Evolutionary conservation across 2,797 vertebrate genomes (phyloP), one percentile per base, ranked within the genome.

Genomic region (Calcarius lapponicus): DNA sequence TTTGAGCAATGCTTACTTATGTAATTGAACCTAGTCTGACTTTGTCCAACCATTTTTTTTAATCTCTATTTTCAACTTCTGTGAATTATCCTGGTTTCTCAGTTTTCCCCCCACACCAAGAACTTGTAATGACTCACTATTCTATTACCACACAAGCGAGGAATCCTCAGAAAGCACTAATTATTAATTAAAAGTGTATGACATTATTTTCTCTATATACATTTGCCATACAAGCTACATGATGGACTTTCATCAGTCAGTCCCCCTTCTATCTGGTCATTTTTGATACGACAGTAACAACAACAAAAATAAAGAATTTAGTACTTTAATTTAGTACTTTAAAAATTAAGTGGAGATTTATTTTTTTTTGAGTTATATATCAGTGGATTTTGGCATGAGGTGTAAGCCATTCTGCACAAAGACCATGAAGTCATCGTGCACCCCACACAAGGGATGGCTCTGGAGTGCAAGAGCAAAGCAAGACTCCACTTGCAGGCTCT

Each of bases 381-480:
- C 38, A 50, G 17, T 11, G 13, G 2, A 18, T 10, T 10, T 66
- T 29, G 25, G 21, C 9, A 19, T 9, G 72, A 80, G 32, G 43
- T 1, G 0, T 31, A 71, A 69, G 11, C 24, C 13, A 31, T 13
- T 54, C 50, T 11, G 3, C 29, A 45, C 29, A 60, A 28, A 80
- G 73, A 58, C 2, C 2, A 28, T 22, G 6, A 54, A 73, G 43
- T 31, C 54, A 67, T 6, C 0, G 0, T 0, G 14, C 50, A 72
- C 8, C 26, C 24, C 26, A 45, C 31, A 40, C 2, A 1, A 47
- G 28, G 16, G 26, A 40, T 36, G 32, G 18, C 42, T 89, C 56
- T 28, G 54, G 73, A 86, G 40, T 1, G 7, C 70, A 67, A 75
- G 42, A 88, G 58, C 34, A 57, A 42, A 3, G 10, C 58, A 86